These are phyloP conservation scores for Galerucella pusilla DNA, from an alignment of 2,888 invertebrate genomes.

Conservation along the genomic window DNA sequence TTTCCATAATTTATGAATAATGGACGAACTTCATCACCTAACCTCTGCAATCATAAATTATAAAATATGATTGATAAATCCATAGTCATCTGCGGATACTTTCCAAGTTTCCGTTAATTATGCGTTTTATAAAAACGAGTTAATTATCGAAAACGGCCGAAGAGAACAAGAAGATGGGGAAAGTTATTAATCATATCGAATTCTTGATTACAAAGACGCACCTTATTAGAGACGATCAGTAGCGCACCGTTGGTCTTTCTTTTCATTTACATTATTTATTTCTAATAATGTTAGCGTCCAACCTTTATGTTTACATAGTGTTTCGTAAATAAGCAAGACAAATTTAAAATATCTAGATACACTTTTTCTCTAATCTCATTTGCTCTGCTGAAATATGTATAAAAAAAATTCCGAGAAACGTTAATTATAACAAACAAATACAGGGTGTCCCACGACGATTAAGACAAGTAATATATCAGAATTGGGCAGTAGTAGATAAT, in stretches of 20 bases:
- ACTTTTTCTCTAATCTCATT: too few relatives aligned
- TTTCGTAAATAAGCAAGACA: too few relatives aligned
- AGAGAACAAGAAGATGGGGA: constrained; percentile 3
- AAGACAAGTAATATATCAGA: too few relatives aligned
- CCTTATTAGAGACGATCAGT: constrained; percentile 24
- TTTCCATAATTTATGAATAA: constrained; percentile 8
- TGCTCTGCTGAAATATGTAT: too few relatives aligned
- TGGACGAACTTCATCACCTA: constrained; percentile 13
- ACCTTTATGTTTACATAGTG: too few relatives aligned
- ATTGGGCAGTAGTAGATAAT: too few relatives aligned
- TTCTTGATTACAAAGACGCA: constrained; percentile 27
- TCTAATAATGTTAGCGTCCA: too few relatives aligned
- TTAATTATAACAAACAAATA: too few relatives aligned
- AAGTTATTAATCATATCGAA: constrained; percentile 29
- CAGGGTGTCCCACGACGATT: too few relatives aligned
- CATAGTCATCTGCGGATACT: constrained; percentile 24
- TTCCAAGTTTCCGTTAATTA: constrained; percentile 32
- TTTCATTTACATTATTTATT: not conserved
- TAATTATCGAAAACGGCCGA: constrained; percentile 20
- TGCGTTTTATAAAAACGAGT: constrained; percentile 25
- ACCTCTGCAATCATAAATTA: constrained; percentile 25
- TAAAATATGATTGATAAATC: constrained; percentile 28
- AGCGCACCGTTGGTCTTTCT: not conserved
- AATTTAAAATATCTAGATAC: too few relatives aligned
- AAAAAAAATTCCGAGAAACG: too few relatives aligned